Percentiles rank a stretch among this genome's conserved stretches.
phyloP scores from a whole-genome alignment of 1,140 invertebrate genomes.

The Phenacoccus solenopsis region DNA sequence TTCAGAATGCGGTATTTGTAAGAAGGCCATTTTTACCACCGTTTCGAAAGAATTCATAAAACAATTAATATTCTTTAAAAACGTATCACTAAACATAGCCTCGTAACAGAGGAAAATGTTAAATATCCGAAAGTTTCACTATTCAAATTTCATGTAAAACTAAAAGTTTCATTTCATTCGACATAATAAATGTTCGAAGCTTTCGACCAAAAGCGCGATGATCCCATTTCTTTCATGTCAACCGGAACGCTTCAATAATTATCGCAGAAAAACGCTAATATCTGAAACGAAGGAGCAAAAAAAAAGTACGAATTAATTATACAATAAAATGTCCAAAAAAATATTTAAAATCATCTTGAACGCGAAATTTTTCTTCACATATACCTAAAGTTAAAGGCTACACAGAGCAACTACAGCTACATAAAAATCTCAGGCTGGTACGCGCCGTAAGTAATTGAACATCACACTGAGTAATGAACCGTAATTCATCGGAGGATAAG shows the following conservation, averaged over 20 bases:
- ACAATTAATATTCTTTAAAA: conserved; percentile 17
- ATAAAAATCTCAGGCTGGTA: too few relatives aligned
- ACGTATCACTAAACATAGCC: conserved; percentile 4
- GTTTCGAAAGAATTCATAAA: conserved; percentile 14
- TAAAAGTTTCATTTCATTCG: background rate
- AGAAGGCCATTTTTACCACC: conserved; percentile 24
- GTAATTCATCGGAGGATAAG: too few relatives aligned
- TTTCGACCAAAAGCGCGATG: background rate
- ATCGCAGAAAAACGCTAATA: background rate
- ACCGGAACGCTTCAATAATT: background rate
- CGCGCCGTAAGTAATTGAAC: too few relatives aligned
- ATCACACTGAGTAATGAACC: too few relatives aligned
- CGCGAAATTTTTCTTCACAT: too few relatives aligned
- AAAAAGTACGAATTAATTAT: background rate
- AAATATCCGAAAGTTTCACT: background rate
- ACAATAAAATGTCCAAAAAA: background rate
- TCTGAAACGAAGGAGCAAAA: background rate
- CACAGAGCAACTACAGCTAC: too few relatives aligned
- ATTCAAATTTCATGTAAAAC: background rate
- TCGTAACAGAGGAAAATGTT: conserved; percentile 6
- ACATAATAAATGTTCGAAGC: background rate
- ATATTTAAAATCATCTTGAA: background rate
- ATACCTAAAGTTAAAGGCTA: too few relatives aligned
- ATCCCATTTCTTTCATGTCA: background rate
- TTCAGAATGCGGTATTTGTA: conserved; percentile 28